Base-by-base conservation (phyloP, 2,113 vertebrate genomes). In the Gambusia holbrooki region DNA sequence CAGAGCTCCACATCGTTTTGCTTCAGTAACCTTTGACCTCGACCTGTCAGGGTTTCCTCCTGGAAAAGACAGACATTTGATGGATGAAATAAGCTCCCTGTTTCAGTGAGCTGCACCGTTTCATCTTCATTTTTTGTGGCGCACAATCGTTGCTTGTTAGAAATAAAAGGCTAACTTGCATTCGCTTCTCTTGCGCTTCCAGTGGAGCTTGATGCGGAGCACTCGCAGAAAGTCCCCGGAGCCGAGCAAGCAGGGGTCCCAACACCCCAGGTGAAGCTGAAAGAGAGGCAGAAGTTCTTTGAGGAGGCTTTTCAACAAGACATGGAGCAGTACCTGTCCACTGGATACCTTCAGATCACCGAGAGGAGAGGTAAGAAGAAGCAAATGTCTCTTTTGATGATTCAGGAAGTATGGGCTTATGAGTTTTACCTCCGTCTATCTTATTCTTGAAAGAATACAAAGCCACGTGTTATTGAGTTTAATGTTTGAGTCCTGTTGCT, bases 291-390 rank as follows among this genome's bases (percentile, higher is more conserved):
- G 94, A 98, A 97, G 93, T 97, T 97, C 87, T 98, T 99, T 40
- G 98, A 99, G 91, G 98, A 99, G 85, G 96, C 97, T 54, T 99
- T 99, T 86, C 98, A 99, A 92, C 98, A 99, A 88, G 98, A 99
- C 88, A 97, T 99, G 98, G 98, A 99, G 79, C 97, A 99, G 51
- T 99, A 99, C 88, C 95, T 99, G 40, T 97, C 97, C 62, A 97
- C 97, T 0, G 97, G 98, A 25, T 97, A 97, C 92, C 93, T 99
- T 90, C 97, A 99, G 94, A 97, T 98, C 75, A 88, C 96, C 0
- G 97, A 98, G 92, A 94, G 97, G 77, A 93, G 97, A 96, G 98
- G 97, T 94, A 93, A 97, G 96, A 8, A 5, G 63, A 19, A 32
- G 71, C 13, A 28, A 69, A 35, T 25, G 2, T 12, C 22, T 12